These are phyloP conservation scores for Drosophila quadrilineata DNA, from an alignment of 1,140 invertebrate species.

Conservation along the genomic window DNA sequence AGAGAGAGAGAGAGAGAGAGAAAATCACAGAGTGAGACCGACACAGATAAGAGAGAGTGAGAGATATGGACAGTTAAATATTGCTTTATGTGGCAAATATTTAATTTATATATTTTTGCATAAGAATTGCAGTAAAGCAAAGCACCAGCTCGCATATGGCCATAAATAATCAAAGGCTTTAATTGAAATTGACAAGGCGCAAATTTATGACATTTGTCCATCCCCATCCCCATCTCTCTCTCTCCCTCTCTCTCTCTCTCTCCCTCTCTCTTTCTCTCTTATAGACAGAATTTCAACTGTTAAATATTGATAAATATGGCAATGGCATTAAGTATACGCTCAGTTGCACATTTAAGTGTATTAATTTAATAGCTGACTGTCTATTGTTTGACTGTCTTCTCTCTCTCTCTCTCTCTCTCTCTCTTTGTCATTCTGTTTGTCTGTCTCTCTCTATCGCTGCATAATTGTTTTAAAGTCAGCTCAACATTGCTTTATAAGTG, in stretches of 20 bases:
- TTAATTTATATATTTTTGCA: constrained; percentile 23
- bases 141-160: constrained; percentile 12
- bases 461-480: constrained; percentile 30
- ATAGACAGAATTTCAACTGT: background rate
- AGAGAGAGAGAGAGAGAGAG: too few species aligned
- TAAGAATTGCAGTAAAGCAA: constrained; percentile 19
- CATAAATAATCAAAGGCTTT: constrained; percentile 41
- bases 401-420: too few species aligned
- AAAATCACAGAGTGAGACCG: background rate
- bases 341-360: too few species aligned
- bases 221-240: background rate
- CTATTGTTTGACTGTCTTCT: too few species aligned
- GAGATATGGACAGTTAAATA: constrained; percentile 35
- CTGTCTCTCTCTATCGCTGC: too few species aligned
- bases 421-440: too few species aligned
- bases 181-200: constrained; percentile 35
- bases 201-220: constrained; percentile 35
- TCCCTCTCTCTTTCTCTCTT: background rate
- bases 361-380: too few species aligned
- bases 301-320: too few species aligned
- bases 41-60: background rate
- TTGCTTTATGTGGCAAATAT: constrained; percentile 32
- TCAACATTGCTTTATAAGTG: constrained; percentile 32
- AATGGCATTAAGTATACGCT: too few species aligned
- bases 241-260: background rate